Evolutionary conservation across 2,113 vertebrate species (phyloP), one percentile per base, ranked within the genome.

Genomic region (Cathartes aura): DNA sequence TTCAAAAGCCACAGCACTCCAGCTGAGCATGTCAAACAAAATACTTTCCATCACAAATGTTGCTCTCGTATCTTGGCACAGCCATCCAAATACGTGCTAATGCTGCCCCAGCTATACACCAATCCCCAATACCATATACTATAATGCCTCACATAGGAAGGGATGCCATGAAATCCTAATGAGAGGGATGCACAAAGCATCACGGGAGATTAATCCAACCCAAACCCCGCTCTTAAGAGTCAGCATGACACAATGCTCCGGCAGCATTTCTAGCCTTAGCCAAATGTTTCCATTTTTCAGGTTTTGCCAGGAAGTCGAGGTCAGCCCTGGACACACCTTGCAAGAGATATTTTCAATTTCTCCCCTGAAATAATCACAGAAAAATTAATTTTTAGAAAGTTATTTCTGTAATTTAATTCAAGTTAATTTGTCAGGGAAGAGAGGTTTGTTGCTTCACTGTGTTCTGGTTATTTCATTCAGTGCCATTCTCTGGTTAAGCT

Each of bases 31-130:
- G 32, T 8, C 52, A 14, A 15, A 55, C 16, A 47, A 43, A 59
- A 17, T 22, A 30, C 29, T 30, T 59, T 2, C 52, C 40, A 11
- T 3, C 43, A 8, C 5, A 45, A 48, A 43, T 7, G 36, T 8
- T 18, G 9, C 52, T 32, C 58, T 32, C 1, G 0, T 8, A 1
- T 4, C 74, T 3, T 5, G 63, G 75, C 64, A 67, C 24, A 40
- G 52, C 15, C 32, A 8, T 9, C 27, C 58, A 29, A 32, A 43
- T 5, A 29, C 0, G 3, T 19, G 32, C 27, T 26, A 20, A 0
- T 1, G 3, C 5, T 2, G 0, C 27, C 55, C 43, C 55, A 9
- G 1, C 50, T 8, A 8, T 1, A 7, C 60, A 23, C 30, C 53
- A 7, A 0, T 4, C 11, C 55, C 58, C 19, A 5, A 2, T 2